Conservation (phyloP, 2,113 vertebrate species). For the Propithecus coquereli region DNA sequence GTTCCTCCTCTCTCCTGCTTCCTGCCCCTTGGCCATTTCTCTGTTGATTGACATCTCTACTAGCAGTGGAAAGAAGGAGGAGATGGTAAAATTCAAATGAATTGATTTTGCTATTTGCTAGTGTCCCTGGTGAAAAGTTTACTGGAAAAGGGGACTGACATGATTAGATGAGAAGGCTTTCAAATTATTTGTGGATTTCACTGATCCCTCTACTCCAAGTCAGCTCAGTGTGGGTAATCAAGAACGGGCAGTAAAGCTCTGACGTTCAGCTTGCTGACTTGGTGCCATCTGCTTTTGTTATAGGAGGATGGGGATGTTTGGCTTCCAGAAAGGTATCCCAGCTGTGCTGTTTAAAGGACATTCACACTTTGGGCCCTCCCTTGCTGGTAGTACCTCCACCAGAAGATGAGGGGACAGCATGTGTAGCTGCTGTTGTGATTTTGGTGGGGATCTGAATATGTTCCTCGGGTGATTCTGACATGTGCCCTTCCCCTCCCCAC, state of each 20-base stretch:
- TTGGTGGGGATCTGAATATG: neutral
- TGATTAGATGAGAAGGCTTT: neutral
- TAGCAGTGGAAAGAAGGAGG: neutral
- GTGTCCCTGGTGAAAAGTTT: neutral
- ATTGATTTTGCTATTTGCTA: neutral
- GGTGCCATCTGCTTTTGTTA: neutral
- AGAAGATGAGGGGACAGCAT: neutral
- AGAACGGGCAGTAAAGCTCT: neutral
- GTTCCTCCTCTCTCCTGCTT: neutral
- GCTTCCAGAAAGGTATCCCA: neutral
- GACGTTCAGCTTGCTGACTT: neutral
- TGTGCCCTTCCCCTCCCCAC: accelerated
- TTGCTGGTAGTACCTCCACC: neutral
- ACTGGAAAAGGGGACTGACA: neutral
- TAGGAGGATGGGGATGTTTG: neutral
- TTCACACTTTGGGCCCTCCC: neutral
- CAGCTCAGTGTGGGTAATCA: neutral
- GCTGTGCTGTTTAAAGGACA: neutral
- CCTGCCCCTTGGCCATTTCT: neutral
- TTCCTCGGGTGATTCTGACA: neutral
- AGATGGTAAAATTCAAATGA: neutral
- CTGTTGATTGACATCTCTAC: neutral
- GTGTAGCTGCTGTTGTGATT: neutral
- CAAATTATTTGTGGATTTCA: neutral
- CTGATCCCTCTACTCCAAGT: neutral